Base-by-base conservation (phyloP, 2,888 invertebrate genomes). In the Catocala fraxini region DNA sequence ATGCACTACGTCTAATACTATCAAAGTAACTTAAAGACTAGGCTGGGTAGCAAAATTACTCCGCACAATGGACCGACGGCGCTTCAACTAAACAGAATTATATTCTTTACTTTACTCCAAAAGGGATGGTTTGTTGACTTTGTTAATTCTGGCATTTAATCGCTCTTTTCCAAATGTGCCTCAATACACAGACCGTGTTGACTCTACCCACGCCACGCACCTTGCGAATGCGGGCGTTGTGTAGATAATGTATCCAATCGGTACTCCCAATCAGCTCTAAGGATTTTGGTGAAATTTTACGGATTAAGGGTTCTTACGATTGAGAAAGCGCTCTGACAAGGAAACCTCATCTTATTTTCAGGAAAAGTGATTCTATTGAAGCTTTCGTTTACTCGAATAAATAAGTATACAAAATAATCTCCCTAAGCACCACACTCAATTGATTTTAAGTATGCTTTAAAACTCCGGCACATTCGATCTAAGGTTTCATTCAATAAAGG, bases 211-310 rank as follows among this genome's bases (percentile, higher is more conserved):
- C 45, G 11, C 25, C 25, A 10, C 43, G 11, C 47, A 47, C 47
- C 46, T 45, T 45, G 6, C 12, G 7, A 5, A 45, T 45, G 45
- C 12, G 13, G 45, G 45, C 12, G 12, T 12, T 45, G 12, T 45
- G 45, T 45, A 13, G 49, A 25, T 10, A 49, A 49, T 49, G 49
- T 49, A 35, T 35, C 49, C 49, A 35, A 11, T 49, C 35, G 5
- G 33, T 9, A 49, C 11, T 35, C 0, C 6, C n/a, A 51, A 51
- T 39, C 39, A 13, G 15, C 11, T 51, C 13, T 7, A 41, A 39
- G 15, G 39, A 49, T 41, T 41, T 51, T 5, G 35, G 25, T 34
- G 34, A 49, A 49, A 49, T 39, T 41, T 39, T 39, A 51, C 39
- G 35, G 51, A 51, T 51, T 51, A 41, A 0, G 35, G 6, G 0